These are phyloP conservation scores for Spongia lamella DNA, from an alignment of 37 sponge, comb jelly and placozoan species.

Conservation along the genomic window DNA sequence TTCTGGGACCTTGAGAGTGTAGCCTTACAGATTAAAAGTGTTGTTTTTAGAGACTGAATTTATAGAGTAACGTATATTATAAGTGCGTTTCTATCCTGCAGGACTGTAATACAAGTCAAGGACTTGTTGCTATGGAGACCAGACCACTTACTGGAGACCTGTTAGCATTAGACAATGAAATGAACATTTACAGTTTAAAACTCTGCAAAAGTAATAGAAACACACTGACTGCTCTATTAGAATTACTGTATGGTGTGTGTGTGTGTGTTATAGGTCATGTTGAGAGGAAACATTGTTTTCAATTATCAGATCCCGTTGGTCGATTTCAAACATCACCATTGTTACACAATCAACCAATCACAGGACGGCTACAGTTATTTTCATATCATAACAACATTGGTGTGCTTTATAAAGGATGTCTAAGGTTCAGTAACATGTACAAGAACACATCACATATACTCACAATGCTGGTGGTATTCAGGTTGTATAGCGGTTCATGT, in stretches of 20 bases:
- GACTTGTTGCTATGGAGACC: conserved; percentile 25
- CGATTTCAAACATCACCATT: too few species aligned
- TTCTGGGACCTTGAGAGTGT: too few species aligned
- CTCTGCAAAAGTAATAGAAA: too few species aligned
- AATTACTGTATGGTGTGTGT: not conserved
- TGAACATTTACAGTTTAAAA: too few species aligned
- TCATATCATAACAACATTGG: conserved; percentile 55
- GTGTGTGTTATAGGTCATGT: conserved; percentile 5
- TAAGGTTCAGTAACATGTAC: conserved; percentile 40
- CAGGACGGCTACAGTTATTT: conserved; percentile 24
- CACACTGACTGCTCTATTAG: too few species aligned
- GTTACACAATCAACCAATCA: too few species aligned
- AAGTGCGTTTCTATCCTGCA: not conserved
- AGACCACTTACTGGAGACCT: conserved; percentile 34
- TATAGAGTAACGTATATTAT: too few species aligned
- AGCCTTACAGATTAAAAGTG: too few species aligned
- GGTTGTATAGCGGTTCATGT: conserved; percentile 55
- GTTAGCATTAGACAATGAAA: conserved; percentile 27
- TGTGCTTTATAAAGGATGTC: conserved; percentile 41
- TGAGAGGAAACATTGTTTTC: conserved; percentile 6
- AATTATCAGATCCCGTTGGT: not conserved
- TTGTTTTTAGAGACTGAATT: too few species aligned
- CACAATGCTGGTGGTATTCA: not conserved
- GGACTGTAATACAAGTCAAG: conserved; percentile 6
- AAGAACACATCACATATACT: not conserved